Evolutionary conservation across 2,113 vertebrate genomes (phyloP), one percentile per base, ranked within the genome.

Genomic region (Tachysurus fulvidraco): DNA sequence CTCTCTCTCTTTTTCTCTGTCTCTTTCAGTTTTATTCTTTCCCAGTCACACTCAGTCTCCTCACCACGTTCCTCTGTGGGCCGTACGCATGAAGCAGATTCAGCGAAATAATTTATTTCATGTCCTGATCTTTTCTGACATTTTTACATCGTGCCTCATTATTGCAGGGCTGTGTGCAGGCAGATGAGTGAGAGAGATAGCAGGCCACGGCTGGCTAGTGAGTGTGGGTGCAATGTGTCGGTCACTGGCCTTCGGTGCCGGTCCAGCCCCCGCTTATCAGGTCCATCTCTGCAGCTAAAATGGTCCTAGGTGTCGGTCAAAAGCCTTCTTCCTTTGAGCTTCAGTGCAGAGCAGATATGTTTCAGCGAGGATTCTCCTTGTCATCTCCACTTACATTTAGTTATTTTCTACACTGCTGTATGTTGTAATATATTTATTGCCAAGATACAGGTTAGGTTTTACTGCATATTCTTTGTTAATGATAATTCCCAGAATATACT

Each of bases 331-430:
- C 10, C 21, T 57, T 81, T 25, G 36, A 36, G 55, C 54, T 64
- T 28, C 12, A 55, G 28, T n/a, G 85, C 65, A 64, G 65, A 60
- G 44, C 41, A 62, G 65, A 54, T 36, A 28, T 28, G 69, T 67
- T 57, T 44, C 81, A 81, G 85, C 46, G 0, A 19, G 65, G 85
- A 44, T 95, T 95, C 95, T 97, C 96, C 95, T 94, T 59, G 79
- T 46, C 60, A 41, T 83, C 36, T 69, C 6, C 73, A 25, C 23
- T 77, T n/a, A 12, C 4, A 13, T 52, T n/a, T 50, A 4, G 50
- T n/a, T 77, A 54, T 10, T 16, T 30, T 28, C 12, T 78, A 8
- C 4, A 76, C 11, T 76, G 5, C 25, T 50, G 44, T 50, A 14
- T 50, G 46, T 74, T 74, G 21, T 50, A 52, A 28, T 25, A 6